Evolutionary conservation across 2,888 invertebrate genomes (phyloP), one percentile per base, ranked within the genome.

Genomic region (Cistogaster globosa): DNA sequence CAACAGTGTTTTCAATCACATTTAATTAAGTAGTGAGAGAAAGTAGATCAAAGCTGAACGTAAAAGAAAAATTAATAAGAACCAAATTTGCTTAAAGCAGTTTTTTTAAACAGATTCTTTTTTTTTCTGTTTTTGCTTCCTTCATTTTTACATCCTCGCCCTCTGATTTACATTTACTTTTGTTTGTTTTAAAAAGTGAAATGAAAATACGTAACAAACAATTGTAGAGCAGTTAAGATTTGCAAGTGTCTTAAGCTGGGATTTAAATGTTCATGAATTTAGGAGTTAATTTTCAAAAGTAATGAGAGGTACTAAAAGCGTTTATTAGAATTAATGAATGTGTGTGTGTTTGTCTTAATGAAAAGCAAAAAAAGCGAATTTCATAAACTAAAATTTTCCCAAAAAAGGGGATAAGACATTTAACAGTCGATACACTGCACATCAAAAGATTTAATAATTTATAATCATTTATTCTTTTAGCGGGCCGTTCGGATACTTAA

Each of bases 251-350:
- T 79, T 65, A 48, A 51, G 18, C 11, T 18, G 71, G 51, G 65
- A 79, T 79, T 71, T 65, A 48, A 63, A 71, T 48, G 57, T 63
- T 71, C 57, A 79, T 65, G 57, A 72, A 72, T 65, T 58, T 55
- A 55, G 62, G 32, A 78, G 48, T 62, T 68, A 69, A 77, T 62
- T 78, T 69, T 78, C 32, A 9, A 62, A 78, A 62, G 62, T 78
- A 53, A 38, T 63, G 42, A 63, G 18, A 11, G n/a, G 53, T 69
- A 78, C 69, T 77, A 18, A 26, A 77, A 69, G 53, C 51, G 58
- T 60, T 77, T 77, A 18, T 7, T 18, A 51, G 7, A 51, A 51
- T 8, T 7, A 4, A 18, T n/a, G 11, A n/a, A n/a, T n/a, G n/a
- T n/a, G n/a, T n/a, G n/a, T 14, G n/a, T 48, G 48, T 32, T 4